These are phyloP conservation scores for Ophonus ardosiacus DNA, from an alignment of 2,888 invertebrate genomes.

Conservation along the genomic window DNA sequence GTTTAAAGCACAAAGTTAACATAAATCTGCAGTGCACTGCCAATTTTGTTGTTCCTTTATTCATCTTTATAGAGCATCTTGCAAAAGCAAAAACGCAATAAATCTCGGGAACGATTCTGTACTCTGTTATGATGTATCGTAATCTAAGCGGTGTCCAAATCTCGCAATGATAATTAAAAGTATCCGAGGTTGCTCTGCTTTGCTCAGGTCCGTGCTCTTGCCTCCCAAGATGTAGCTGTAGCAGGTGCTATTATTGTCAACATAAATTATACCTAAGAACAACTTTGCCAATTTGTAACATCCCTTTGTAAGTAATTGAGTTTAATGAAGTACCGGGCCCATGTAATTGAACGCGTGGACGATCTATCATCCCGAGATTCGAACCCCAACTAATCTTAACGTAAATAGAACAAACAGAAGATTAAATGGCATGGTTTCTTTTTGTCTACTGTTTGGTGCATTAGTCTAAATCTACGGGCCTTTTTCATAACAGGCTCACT, in stretches of 20 bases:
- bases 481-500: no score
- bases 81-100: background rate
- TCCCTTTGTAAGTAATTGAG: constrained; percentile 61
- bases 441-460: no score
- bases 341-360: constrained; percentile 53
- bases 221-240: constrained; percentile 6
- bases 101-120: background rate
- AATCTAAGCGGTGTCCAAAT: constrained; percentile 31
- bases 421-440: no score
- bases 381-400: background rate
- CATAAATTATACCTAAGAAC: constrained; percentile 60
- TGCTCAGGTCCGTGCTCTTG: background rate
- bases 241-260: constrained; percentile 61
- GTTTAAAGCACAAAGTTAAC: background rate
- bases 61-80: background rate
- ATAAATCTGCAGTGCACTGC: background rate
- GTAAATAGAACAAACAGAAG: background rate
- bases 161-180: constrained; percentile 37
- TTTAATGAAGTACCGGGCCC: constrained; percentile 57
- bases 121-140: constrained; percentile 7
- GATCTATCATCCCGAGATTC: constrained; percentile 54
- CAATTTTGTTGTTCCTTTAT: background rate
- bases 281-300: constrained; percentile 62
- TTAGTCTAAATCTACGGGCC: no score
- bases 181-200: background rate